Evolutionary conservation across 1,140 invertebrate species (phyloP), one percentile per base, ranked within the genome.

Genomic region (Reticulitermes speratus): DNA sequence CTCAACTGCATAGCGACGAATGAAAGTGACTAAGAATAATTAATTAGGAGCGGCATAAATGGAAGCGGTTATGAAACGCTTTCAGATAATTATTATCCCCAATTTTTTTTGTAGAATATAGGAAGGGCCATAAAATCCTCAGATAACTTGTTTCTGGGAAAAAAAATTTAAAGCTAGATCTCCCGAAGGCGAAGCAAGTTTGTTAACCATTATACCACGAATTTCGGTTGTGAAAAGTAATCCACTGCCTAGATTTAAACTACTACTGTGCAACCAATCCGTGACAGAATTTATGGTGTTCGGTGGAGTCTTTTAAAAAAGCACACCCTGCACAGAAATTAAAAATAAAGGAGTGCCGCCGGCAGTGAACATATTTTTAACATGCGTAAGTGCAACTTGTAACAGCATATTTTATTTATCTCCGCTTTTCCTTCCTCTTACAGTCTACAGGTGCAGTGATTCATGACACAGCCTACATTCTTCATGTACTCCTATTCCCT

Each of bases 331-430:
- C 3, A 75, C 25, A 75, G 65, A 75, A 75, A 75, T n/a, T 75
- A n/a, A 75, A 75, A 75, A 75, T 75, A 75, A 75, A 75, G 65
- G 7, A 5, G n/a, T n/a, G n/a, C 25, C 19, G n/a, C 25, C 19
- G 25, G 65, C 65, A 30, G 65, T 2, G 65, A 75, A 25, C 65
- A 75, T 14, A 75, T 75, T 75, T 75, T 8, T 75, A 30, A 75
- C 9, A 65, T 65, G n/a, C 65, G 65, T 75, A 75, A 75, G 65
- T 75, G 25, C n/a, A 75, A 30, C 65, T 30, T 75, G 65, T 75
- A 75, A 75, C 65, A 75, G n/a, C n/a, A 75, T 75, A 30, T 25
- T 30, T n/a, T 75, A 75, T 75, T 75, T 75, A 75, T 75, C 65
- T 75, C 25, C 16, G 65, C n/a, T 25, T 75, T 30, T 30, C 65